These are phyloP conservation scores for Toxonevra muliebris DNA, from an alignment of 2,888 invertebrate genomes.

Conservation along the genomic window DNA sequence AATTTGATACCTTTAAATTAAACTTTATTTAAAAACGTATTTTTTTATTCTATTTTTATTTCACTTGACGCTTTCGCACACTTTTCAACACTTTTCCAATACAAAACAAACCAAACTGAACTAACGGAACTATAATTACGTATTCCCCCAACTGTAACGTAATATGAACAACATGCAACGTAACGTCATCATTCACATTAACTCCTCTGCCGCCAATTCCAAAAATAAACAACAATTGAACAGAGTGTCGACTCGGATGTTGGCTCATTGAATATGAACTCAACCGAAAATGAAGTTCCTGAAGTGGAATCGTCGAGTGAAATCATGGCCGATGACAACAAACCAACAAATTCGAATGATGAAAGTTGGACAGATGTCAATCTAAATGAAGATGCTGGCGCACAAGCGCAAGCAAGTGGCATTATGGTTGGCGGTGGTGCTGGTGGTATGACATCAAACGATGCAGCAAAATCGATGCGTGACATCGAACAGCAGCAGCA, in stretches of 20 bases:
- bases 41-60: background rate
- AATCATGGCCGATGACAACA: conserved; percentile 76
- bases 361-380: conserved; percentile 95
- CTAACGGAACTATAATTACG: background rate
- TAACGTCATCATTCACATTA: background rate
- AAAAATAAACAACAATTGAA: too few relatives aligned
- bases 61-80: background rate
- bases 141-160: too few relatives aligned
- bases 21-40: background rate
- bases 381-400: conserved; percentile 80
- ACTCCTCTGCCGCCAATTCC: too few relatives aligned
- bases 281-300: conserved; percentile 76
- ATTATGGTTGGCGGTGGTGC: conserved; percentile 25
- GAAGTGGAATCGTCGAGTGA: conserved; percentile 77
- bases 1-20: background rate
- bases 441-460: conserved; percentile 41
- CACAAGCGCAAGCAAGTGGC: conserved; percentile 47
- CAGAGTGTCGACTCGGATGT: conserved; percentile 89
- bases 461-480: conserved; percentile 33
- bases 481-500: conserved; percentile 70
- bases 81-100: background rate
- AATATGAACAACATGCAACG: conserved; percentile 3
- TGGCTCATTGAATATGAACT: conserved; percentile 76
- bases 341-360: conserved; percentile 76
- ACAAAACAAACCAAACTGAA: background rate